Base-by-base conservation (phyloP, 2,113 vertebrate species). In the Myotis brandtii region DNA sequence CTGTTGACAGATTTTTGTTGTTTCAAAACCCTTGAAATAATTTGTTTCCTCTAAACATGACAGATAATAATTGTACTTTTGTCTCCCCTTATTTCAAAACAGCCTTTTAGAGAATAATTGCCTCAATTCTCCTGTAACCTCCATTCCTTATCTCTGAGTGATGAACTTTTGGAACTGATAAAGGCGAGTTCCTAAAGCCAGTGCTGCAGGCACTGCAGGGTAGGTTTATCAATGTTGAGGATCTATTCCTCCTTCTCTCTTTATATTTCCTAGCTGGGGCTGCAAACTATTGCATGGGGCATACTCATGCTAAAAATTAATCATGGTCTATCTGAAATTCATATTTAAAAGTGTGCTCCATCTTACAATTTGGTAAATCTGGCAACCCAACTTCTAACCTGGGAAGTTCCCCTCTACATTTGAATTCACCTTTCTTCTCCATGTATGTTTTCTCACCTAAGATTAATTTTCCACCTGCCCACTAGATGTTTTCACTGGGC, bases 11-110 rank as follows among this genome's bases (percentile, higher is more conserved):
- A 59, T 84, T 93, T 96, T 81, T 80, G n/a, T 70, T 95, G 37
- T 93, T 69, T 91, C 6, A 72, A 77, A 95, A 30, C 23, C 2
- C 23, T 86, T 67, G 54, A 91, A 95, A 90, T 62, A 94, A 95
- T 88, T 40, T 66, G 72, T 85, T 85, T 94, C 54, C 46, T 95
- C n/a, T 83, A 77, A 94, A 94, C 27, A 34, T 1, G 54, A 70
- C 73, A 88, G 91, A 89, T 40, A 66, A 81, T 54, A 83, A 88
- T 21, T 82, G 23, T 32, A 46, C 66, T 88, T 50, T 67, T 50
- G 50, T 34, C 27, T 83, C n/a, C 17, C 23, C 23, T 64, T 85
- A n/a, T 94, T 89, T 93, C 89, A 86, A 75, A 95, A 69, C 32
- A 43, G 23, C 1, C 43, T 92, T 83, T 91, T 18, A 52, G 21